Conservation (phyloP, 2,797 vertebrate species). For the Hyperoplus immaculatus region DNA sequence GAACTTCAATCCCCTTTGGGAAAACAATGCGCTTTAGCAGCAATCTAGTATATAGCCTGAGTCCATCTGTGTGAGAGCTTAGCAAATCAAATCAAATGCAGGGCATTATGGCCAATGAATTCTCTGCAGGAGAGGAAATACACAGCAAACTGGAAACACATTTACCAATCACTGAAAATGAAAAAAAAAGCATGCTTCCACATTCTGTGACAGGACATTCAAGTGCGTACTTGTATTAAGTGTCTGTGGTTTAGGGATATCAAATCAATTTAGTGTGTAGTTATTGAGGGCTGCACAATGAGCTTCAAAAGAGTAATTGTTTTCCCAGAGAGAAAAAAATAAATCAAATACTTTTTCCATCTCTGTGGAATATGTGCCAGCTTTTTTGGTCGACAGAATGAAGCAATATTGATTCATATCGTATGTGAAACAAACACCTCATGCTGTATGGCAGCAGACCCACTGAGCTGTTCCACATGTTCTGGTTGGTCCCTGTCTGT, state of each 20-base stretch:
- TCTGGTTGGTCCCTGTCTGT: constrained; percentile 36
- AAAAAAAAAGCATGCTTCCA: constrained; percentile 31
- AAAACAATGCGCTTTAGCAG: constrained; percentile 41
- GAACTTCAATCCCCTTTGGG: constrained; percentile 36
- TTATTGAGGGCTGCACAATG: neutral
- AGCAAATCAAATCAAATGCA: constrained; percentile 40
- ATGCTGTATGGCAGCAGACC: neutral
- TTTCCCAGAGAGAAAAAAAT: constrained; percentile 7
- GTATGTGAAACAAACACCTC: constrained; percentile 36
- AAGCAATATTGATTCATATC: constrained; percentile 43
- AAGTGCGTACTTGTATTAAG: constrained; percentile 10
- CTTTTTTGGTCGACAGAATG: constrained; percentile 2
- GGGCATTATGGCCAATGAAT: constrained; percentile 31
- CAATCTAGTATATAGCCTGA: constrained; percentile 34
- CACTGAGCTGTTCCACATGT: constrained; percentile 58
- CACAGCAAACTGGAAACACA: constrained; percentile 59
- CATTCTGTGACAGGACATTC: constrained; percentile 2
- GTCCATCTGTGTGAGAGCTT: constrained; percentile 42
- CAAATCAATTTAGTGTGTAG: constrained; percentile 1
- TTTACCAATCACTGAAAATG: constrained; percentile 18
- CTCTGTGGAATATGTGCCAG: constrained; percentile 10
- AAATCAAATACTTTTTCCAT: constrained; percentile 27
- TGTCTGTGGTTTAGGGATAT: constrained; percentile 27
- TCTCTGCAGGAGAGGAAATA: constrained; percentile 37
- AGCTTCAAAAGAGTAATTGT: constrained; percentile 10